Percentiles rank a stretch among this genome's conserved stretches.
Conservation (phyloP, 2,797 vertebrate genomes). For the Bovichtus variegatus region DNA sequence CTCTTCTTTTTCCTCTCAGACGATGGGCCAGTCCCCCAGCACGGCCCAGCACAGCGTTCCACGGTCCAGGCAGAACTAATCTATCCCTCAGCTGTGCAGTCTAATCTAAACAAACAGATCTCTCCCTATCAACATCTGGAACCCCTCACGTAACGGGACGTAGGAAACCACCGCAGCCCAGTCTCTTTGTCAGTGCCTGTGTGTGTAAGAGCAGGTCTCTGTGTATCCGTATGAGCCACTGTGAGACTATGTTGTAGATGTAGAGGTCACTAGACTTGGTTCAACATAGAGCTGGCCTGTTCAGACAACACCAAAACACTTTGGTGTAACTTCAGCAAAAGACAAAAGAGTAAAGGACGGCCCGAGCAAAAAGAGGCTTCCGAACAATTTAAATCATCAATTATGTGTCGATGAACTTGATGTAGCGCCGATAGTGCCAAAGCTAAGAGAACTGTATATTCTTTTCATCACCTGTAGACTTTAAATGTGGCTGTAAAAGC, state of each 20-base stretch:
- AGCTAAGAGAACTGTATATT: no score
- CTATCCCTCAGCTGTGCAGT: slow-evolving; percentile 93
- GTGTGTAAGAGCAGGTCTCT: slow-evolving; percentile 59
- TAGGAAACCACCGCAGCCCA: slow-evolving; percentile 80
- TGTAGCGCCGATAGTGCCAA: neutral
- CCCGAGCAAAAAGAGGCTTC: neutral
- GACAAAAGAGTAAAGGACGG: neutral
- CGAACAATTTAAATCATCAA: neutral
- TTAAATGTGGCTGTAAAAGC: neutral
- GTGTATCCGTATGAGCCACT: slow-evolving; percentile 29
- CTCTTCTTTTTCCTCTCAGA: slow-evolving; percentile 80
- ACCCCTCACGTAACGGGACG: slow-evolving; percentile 90
- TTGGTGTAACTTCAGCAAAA: slow-evolving; percentile 3
- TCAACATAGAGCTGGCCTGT: slow-evolving; percentile 11
- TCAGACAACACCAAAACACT: slow-evolving; percentile 8
- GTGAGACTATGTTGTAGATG: slow-evolving; percentile 31
- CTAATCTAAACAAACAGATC: slow-evolving; percentile 96
- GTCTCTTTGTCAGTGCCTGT: slow-evolving; percentile 64
- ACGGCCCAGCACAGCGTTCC: slow-evolving; percentile 79
- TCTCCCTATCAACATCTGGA: slow-evolving; percentile 92
- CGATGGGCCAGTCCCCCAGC: slow-evolving; percentile 88
- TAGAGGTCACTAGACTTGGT: slow-evolving; percentile 45
- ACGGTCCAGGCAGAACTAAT: slow-evolving; percentile 93
- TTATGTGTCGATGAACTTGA: neutral
- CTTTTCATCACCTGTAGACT: no score